Evolutionary conservation across 1,140 invertebrate genomes (phyloP).

Genomic region (Euura saliciscinereae): DNA sequence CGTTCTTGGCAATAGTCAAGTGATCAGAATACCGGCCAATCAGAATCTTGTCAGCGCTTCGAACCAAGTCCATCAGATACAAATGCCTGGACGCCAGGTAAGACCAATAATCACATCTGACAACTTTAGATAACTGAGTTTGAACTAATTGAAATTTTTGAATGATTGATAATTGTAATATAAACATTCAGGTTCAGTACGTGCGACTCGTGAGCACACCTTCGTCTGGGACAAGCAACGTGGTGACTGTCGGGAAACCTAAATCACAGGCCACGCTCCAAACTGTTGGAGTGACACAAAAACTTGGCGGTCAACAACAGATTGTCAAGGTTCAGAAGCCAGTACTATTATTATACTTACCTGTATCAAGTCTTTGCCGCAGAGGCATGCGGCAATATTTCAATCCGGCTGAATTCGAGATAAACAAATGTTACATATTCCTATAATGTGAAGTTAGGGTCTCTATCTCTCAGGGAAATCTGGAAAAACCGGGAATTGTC

Average conservation of each 20-base stretch:
- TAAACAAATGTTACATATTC: too few relatives aligned
- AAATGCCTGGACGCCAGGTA: conserved; percentile 72
- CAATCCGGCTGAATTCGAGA: too few relatives aligned
- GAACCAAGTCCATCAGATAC: conserved; percentile 72
- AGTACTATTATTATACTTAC: background rate
- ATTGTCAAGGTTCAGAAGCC: conserved; percentile 47
- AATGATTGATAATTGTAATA: conserved; percentile 11
- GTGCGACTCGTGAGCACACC: conserved; percentile 70
- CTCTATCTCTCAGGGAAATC: too few relatives aligned
- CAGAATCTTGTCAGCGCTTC: conserved; percentile 57
- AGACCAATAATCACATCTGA: conserved; percentile 33
- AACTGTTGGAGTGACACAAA: conserved; percentile 51
- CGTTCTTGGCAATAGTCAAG: conserved; percentile 59
- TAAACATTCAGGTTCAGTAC: conserved; percentile 68
- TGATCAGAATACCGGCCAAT: conserved; percentile 68
- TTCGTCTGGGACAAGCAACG: conserved; percentile 49
- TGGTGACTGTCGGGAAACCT: conserved; percentile 54
- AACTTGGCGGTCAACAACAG: conserved; percentile 48
- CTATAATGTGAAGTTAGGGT: too few relatives aligned
- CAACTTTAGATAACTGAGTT: background rate
- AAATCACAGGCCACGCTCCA: conserved; percentile 49
- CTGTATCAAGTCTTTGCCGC: too few relatives aligned
- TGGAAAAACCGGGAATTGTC: too few relatives aligned
- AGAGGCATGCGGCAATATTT: too few relatives aligned
- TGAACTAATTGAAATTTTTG: background rate